Conservation (phyloP, 1,140 invertebrate genomes). For the Dendroctonus ponderosae region DNA sequence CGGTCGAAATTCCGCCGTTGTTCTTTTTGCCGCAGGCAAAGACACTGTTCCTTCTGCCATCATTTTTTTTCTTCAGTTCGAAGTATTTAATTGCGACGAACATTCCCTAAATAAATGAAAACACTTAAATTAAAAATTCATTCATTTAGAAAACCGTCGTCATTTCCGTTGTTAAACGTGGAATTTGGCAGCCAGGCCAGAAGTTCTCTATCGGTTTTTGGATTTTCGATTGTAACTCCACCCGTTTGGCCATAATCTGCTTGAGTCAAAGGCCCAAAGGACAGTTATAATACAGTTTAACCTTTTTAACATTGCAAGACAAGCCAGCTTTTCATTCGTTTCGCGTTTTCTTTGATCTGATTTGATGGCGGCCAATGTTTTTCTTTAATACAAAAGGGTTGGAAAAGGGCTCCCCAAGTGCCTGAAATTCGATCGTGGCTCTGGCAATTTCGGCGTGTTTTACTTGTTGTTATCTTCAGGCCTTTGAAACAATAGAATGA, state of each 20-base stretch:
- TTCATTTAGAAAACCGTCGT: no score
- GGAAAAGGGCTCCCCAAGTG: not conserved
- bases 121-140: no score
- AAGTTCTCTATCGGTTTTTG: not conserved
- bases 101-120: not conserved
- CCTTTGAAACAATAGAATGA: no score
- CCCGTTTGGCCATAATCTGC: slow-evolving; percentile 17
- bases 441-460: not conserved
- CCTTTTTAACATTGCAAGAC: slow-evolving; percentile 22
- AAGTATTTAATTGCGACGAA: not conserved
- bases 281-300: slow-evolving; percentile 24
- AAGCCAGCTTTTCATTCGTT: slow-evolving; percentile 17
- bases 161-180: no score
- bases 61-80: not conserved
- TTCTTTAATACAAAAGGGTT: slow-evolving; percentile 18
- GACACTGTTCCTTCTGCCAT: not conserved
- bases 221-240: slow-evolving; percentile 13
- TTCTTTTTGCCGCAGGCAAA: not conserved
- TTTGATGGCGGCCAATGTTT: slow-evolving; percentile 10
- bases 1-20: slow-evolving; percentile 10
- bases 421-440: not conserved
- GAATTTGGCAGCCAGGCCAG: no score
- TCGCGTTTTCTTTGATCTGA: slow-evolving; percentile 18
- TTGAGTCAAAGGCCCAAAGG: slow-evolving; percentile 13
- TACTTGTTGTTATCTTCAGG: no score